Conservation (phyloP, 2,888 invertebrate species). For the Cephonodes hylas region DNA sequence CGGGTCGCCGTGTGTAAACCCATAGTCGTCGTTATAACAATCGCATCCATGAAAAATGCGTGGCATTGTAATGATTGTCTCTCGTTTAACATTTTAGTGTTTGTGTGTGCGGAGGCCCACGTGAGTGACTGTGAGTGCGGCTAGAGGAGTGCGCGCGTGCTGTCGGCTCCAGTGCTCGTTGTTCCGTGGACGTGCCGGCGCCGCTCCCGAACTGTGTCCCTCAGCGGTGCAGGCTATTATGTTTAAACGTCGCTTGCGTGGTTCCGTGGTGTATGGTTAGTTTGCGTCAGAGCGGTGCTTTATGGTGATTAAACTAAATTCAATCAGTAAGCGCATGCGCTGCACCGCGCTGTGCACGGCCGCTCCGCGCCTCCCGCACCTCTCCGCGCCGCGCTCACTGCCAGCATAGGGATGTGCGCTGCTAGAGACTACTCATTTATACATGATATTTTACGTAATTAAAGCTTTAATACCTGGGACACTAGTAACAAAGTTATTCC, state of each 20-base stretch:
- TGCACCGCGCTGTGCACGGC: slow-evolving; percentile 13
- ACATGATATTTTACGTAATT: not conserved
- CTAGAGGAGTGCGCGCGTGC: too few species aligned
- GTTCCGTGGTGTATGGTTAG: slow-evolving; percentile 36
- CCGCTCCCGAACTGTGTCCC: not conserved
- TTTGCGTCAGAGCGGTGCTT: slow-evolving; percentile 47
- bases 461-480: too few species aligned
- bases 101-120: too few species aligned
- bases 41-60: too few species aligned
- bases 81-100: too few species aligned
- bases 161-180: not conserved
- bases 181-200: not conserved
- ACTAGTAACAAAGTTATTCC: too few species aligned
- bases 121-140: not conserved
- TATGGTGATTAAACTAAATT: slow-evolving; percentile 73
- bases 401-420: not conserved
- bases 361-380: not conserved
- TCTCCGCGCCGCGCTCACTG: too few species aligned
- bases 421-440: not conserved
- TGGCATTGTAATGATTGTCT: too few species aligned
- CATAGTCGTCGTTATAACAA: too few species aligned
- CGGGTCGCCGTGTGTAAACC: too few species aligned
- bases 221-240: slow-evolving; percentile 21
- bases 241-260: not conserved
- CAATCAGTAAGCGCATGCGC: slow-evolving; percentile 52